Conservation (phyloP, 2,888 invertebrate species). For the Cantharis rufa region DNA sequence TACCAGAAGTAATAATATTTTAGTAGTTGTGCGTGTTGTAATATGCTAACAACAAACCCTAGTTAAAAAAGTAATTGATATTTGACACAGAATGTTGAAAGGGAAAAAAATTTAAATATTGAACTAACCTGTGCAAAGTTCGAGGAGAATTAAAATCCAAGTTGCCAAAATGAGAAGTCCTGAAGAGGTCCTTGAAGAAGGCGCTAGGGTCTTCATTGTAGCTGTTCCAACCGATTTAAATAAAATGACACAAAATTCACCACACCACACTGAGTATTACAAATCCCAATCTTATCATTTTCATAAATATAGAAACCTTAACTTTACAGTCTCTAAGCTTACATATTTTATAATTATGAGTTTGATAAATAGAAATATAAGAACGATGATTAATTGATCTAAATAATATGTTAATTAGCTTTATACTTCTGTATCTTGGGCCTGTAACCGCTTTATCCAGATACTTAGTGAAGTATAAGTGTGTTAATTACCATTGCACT, state of each 20-base stretch:
- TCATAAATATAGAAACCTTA: not conserved
- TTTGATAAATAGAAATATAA: constrained; percentile 1
- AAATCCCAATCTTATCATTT: constrained; percentile 23
- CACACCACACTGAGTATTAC: constrained; percentile 38
- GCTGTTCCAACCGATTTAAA: constrained; percentile 33
- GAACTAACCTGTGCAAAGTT: constrained; percentile 47
- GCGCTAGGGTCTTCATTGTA: constrained; percentile 43
- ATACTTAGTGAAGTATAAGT: constrained; percentile 38
- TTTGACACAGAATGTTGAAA: constrained; percentile 20
- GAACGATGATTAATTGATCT: not conserved
- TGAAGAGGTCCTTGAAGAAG: constrained; percentile 43
- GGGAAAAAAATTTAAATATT: constrained; percentile 2
- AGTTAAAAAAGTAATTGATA: constrained; percentile 21
- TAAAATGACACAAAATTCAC: constrained; percentile 37
- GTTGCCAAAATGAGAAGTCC: constrained; percentile 44
- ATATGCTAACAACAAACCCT: constrained; percentile 21
- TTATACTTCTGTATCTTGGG: constrained; percentile 44
- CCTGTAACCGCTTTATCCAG: constrained; percentile 45
- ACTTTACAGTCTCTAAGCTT: constrained; percentile 10
- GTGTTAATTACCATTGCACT: constrained; percentile 17
- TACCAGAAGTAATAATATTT: constrained; percentile 17
- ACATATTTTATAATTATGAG: constrained; percentile 32
- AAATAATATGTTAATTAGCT: constrained; percentile 10
- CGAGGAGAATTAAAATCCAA: constrained; percentile 47
- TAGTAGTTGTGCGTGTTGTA: constrained; percentile 20